Evolutionary conservation across 2,113 vertebrate species (phyloP).

Genomic region (Orthonyx spaldingii): DNA sequence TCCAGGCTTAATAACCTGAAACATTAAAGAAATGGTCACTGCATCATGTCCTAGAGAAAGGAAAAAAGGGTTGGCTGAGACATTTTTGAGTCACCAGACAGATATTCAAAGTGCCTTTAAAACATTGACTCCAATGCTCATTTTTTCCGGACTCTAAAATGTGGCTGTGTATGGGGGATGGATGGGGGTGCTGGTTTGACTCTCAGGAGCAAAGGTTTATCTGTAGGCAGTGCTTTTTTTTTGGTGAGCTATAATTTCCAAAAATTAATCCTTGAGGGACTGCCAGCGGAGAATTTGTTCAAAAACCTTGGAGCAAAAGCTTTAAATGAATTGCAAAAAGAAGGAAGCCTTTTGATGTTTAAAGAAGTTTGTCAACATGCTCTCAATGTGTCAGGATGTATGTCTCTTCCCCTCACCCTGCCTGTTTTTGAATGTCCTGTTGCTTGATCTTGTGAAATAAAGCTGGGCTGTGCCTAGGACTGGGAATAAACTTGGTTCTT

Average conservation of each 20-base stretch:
- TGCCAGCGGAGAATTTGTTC: neutral
- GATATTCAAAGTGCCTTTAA: neutral
- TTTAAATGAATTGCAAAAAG: constrained; percentile 10
- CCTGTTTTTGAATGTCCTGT: neutral
- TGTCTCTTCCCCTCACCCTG: neutral
- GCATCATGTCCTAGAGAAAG: neutral
- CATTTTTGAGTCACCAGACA: neutral
- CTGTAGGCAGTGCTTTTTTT: neutral
- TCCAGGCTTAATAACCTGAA: neutral
- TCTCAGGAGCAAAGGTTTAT: neutral
- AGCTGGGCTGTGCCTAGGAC: neutral
- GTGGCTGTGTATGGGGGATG: neutral
- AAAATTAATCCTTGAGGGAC: neutral
- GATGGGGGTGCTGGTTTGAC: neutral
- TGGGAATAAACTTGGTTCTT: neutral
- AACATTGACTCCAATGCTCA: neutral
- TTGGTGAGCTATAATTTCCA: neutral
- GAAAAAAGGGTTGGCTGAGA: neutral
- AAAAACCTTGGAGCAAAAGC: neutral
- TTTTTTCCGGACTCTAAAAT: neutral
- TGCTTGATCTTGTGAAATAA: neutral
- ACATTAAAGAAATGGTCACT: neutral
- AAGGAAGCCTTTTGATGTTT: constrained; percentile 4
- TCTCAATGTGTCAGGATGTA: neutral
- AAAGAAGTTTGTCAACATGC: neutral